Evolutionary conservation across 2,113 vertebrate species (phyloP).

Genomic region (Hystrix cristata): DNA sequence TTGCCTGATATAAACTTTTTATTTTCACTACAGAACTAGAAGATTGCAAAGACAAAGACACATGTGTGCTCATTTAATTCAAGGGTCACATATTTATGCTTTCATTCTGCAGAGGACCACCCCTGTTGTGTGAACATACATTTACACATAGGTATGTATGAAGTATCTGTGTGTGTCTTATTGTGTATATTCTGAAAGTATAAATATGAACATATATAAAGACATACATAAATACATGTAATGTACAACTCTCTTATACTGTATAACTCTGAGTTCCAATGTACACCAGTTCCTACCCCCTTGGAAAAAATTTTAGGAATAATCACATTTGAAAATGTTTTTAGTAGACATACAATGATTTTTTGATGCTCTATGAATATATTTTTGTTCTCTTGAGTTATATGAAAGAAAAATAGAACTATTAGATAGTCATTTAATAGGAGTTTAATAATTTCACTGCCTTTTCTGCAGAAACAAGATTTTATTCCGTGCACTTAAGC

Average conservation of each 20-base stretch:
- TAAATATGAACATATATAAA: not conserved
- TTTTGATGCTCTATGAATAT: not conserved
- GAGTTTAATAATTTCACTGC: not conserved
- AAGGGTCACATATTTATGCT: not conserved
- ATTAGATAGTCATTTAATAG: conserved; percentile 41
- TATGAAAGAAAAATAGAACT: conserved; percentile 11
- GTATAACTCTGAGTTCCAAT: not conserved
- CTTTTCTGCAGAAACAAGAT: conserved; percentile 52
- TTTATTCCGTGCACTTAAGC: conserved; percentile 46
- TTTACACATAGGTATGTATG: not conserved
- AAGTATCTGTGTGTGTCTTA: not conserved
- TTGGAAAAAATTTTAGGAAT: not conserved
- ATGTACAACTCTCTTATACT: not conserved
- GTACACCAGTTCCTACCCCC: not conserved
- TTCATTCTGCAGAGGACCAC: not conserved
- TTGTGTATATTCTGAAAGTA: not conserved
- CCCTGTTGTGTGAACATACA: not conserved
- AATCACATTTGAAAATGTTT: not conserved
- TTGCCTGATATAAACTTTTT: not conserved
- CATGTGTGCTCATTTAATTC: not conserved
- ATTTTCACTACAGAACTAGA: not conserved
- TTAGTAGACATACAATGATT: not conserved
- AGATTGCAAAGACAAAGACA: not conserved
- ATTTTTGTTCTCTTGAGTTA: conserved; percentile 19
- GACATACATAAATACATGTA: not conserved